phyloP scores from a whole-genome alignment of 1,140 invertebrate genomes.

The Acromyrmex charruanus region DNA sequence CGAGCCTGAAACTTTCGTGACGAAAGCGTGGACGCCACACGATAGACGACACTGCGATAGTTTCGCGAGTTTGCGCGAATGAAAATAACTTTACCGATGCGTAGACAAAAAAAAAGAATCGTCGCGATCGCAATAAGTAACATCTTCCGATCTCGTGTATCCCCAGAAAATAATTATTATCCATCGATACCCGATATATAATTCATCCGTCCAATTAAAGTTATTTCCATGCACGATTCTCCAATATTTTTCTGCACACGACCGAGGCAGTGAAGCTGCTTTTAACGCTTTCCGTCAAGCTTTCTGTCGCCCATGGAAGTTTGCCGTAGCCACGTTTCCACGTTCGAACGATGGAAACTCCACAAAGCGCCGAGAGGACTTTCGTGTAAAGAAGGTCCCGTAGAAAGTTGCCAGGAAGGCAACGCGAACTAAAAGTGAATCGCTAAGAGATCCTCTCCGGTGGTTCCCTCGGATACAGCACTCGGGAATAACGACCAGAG shows the following conservation, averaged over 20 bases:
- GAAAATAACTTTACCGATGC: constrained; percentile 17
- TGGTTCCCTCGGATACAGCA: constrained; percentile 47
- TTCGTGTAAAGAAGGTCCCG: constrained; percentile 40
- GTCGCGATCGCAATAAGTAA: neutral
- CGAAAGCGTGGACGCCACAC: neutral
- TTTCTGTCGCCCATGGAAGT: neutral
- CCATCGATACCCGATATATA: neutral
- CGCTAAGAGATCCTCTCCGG: constrained; percentile 42
- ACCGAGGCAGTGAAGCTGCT: neutral
- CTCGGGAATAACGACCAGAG: constrained; percentile 18
- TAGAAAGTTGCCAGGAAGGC: constrained; percentile 27
- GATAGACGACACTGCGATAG: neutral
- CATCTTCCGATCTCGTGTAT: neutral
- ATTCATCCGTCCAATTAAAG: neutral
- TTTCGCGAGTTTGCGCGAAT: neutral
- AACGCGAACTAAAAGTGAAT: constrained; percentile 44
- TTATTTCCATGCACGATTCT: neutral
- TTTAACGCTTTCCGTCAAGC: neutral
- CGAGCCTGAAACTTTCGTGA: constrained; percentile 26
- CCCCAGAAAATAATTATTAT: constrained; percentile 3
- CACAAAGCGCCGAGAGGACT: constrained; percentile 31
- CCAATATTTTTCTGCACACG: constrained; percentile 50
- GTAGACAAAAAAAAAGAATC: neutral
- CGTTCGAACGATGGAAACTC: constrained; percentile 38
- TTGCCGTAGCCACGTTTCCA: constrained; percentile 1